phyloP scores from a whole-genome alignment of 2,888 invertebrate species.

The Tachina fera region DNA sequence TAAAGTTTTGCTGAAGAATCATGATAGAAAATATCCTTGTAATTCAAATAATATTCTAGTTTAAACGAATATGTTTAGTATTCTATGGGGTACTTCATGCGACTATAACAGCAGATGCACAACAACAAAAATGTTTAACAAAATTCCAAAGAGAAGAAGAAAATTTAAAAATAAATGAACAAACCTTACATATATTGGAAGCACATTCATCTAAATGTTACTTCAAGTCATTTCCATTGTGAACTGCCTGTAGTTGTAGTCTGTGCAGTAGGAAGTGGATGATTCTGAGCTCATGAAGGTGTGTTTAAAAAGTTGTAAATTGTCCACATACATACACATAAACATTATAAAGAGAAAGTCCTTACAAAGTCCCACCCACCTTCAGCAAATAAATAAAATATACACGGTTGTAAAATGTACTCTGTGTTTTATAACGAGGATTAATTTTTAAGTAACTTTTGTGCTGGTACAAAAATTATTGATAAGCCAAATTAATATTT shows the following conservation, averaged over 20 bases:
- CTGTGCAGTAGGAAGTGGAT: neutral
- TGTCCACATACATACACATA: neutral
- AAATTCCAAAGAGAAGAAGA: neutral
- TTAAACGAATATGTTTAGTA: slow-evolving; percentile 28
- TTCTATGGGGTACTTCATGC: slow-evolving; percentile 46
- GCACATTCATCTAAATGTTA: slow-evolving; percentile 37
- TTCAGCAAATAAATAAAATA: neutral
- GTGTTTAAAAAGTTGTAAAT: slow-evolving; percentile 46
- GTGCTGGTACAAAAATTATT: neutral
- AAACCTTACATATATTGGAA: slow-evolving; percentile 41
- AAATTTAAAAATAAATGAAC: slow-evolving; percentile 12
- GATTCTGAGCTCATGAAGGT: neutral
- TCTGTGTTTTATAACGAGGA: slow-evolving; percentile 46
- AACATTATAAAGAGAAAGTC: neutral
- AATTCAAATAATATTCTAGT: slow-evolving; percentile 7
- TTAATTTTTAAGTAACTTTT: slow-evolving; percentile 31
- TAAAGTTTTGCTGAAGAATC: slow-evolving; percentile 12
- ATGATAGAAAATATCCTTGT: slow-evolving; percentile 6
- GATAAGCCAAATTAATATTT: too few species aligned
- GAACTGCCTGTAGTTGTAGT: slow-evolving; percentile 6
- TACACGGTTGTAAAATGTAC: neutral
- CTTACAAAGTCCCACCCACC: neutral
- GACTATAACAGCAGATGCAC: slow-evolving; percentile 22
- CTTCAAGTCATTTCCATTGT: slow-evolving; percentile 30
- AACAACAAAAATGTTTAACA: slow-evolving; percentile 7